A percentile compares a stretch with the other conserved stretches of the same genome.
These are phyloP conservation scores for Leptodactylus fallax DNA, from an alignment of 2,797 vertebrate species.

Conservation along the genomic window DNA sequence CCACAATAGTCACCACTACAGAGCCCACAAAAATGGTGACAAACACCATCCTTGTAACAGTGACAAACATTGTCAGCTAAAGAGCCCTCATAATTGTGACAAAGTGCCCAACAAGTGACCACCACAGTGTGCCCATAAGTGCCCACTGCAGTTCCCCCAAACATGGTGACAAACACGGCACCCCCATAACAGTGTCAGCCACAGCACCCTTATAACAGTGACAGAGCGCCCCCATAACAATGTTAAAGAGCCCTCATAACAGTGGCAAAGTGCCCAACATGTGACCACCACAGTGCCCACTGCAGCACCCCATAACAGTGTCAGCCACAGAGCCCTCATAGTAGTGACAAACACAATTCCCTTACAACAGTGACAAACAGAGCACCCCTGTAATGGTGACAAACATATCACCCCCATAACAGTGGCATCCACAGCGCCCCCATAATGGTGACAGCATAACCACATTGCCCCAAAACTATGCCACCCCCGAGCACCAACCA, in stretches of 20 bases:
- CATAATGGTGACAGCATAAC: neutral
- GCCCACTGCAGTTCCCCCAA: too few relatives aligned
- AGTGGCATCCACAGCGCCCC: neutral
- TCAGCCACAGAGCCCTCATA: neutral
- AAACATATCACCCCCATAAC: neutral
- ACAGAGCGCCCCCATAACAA: neutral
- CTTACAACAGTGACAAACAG: neutral
- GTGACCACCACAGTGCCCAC: too few relatives aligned
- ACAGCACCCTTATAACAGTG: neutral
- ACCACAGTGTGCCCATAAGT: too few relatives aligned
- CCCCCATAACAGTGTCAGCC: neutral
- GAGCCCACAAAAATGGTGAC: too few relatives aligned
- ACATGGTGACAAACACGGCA: too few relatives aligned
- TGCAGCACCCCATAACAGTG: neutral
- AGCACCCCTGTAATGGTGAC: neutral
- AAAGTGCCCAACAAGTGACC: too few relatives aligned
- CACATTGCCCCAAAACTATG: neutral
- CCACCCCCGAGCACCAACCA: neutral
- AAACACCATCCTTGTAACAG: neutral
- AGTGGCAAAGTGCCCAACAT: too few relatives aligned
- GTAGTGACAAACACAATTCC: too few relatives aligned
- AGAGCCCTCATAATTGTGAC: too few relatives aligned
- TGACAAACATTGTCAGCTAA: too few relatives aligned
- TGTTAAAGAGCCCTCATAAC: too few relatives aligned
- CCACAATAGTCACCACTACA: too few relatives aligned